A percentile compares a stretch with the other conserved stretches of the same genome.
These are phyloP conservation scores for Melanocharis versteri DNA, from an alignment of 2,113 vertebrate genomes.

Conservation along the genomic window DNA sequence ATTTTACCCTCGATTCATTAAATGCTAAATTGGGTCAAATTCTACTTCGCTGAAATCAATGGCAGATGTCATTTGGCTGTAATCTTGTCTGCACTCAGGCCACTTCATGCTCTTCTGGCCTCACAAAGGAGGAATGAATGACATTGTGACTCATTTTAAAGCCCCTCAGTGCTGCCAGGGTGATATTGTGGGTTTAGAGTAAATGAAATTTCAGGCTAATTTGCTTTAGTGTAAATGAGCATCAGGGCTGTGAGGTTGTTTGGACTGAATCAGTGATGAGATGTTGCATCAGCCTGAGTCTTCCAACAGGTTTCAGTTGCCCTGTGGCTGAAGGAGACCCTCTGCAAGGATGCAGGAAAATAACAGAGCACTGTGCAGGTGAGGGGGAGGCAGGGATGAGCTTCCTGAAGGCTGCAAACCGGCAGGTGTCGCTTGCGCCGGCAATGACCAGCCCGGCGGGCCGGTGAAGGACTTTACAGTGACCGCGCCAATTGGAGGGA, in stretches of 20 bases:
- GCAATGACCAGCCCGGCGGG: too few relatives aligned
- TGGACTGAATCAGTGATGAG: background rate
- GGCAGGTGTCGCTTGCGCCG: too few relatives aligned
- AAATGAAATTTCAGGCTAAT: constrained; percentile 6
- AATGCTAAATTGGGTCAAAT: background rate
- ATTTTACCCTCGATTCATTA: background rate
- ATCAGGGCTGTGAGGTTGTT: background rate
- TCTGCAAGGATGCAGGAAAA: background rate
- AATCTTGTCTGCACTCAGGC: background rate
- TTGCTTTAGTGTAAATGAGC: background rate
- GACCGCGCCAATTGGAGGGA: too few relatives aligned
- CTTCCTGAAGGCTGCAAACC: background rate
- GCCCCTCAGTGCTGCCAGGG: background rate
- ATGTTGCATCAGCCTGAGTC: background rate
- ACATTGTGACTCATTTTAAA: background rate
- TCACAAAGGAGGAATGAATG: background rate
- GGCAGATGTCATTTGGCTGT: background rate
- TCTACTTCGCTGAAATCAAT: background rate
- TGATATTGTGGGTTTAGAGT: background rate
- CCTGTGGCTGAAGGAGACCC: background rate
- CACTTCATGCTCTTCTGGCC: background rate
- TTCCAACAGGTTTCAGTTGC: rapidly evolving
- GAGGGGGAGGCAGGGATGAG: background rate
- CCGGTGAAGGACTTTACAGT: too few relatives aligned
- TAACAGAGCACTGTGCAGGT: rapidly evolving